A percentile compares a stretch with the other conserved stretches of the same genome.
phyloP scores from a whole-genome alignment of 2,113 vertebrate species.

The Pterocles gutturalis region DNA sequence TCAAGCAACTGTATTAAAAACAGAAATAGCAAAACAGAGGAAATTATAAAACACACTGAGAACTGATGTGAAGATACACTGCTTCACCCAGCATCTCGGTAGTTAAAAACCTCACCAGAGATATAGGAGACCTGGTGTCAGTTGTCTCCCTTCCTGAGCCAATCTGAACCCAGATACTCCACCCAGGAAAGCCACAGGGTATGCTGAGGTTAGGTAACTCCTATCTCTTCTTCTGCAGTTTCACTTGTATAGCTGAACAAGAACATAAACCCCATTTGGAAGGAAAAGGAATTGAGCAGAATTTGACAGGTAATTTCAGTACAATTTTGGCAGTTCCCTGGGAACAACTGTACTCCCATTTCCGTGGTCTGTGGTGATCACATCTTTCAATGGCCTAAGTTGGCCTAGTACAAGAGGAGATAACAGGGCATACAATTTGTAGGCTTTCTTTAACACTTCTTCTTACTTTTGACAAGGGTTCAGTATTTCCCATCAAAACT shows the following conservation, averaged over 20 bases:
- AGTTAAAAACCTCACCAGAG: neutral
- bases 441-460: neutral
- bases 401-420: neutral
- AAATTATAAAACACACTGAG: neutral
- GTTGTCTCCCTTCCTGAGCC: neutral
- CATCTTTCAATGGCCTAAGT: neutral
- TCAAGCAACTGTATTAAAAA: neutral
- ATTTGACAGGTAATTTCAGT: neutral
- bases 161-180: neutral
- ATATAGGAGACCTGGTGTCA: neutral
- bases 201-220: neutral
- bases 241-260: neutral
- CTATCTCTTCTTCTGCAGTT: fast-evolving
- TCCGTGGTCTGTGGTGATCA: neutral
- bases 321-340: neutral
- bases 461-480: neutral
- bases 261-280: neutral
- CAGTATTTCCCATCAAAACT: neutral
- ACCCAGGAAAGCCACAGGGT: neutral
- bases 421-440: neutral
- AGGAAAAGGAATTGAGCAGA: neutral
- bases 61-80: neutral
- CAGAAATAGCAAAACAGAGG: neutral
- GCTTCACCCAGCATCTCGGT: neutral
- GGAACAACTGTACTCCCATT: neutral